These are phyloP conservation scores for Ivindomyrus marchei DNA, from an alignment of 2,113 vertebrate genomes.

Conservation along the genomic window DNA sequence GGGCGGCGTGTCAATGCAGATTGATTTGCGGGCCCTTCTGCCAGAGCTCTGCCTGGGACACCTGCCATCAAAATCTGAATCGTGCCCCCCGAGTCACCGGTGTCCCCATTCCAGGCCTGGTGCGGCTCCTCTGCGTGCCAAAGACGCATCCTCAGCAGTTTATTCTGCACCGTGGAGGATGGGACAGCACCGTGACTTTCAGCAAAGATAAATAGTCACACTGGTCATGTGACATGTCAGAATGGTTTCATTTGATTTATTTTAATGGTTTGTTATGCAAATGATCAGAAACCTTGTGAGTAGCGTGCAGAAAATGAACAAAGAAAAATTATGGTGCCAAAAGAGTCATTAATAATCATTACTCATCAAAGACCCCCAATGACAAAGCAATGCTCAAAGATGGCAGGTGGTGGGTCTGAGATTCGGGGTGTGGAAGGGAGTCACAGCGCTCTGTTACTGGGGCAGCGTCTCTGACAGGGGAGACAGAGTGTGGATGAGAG, in stretches of 20 bases:
- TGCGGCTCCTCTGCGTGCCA: not conserved
- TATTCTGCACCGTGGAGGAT: not conserved
- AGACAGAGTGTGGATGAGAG: not conserved
- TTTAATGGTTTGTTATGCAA: constrained; percentile 14
- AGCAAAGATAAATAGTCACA: not conserved
- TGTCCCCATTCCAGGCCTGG: constrained; percentile 18
- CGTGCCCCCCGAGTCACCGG: constrained; percentile 19
- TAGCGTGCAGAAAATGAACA: not conserved
- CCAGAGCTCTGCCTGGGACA: constrained; percentile 57
- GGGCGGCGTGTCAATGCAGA: constrained; percentile 58
- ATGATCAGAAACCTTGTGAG: not conserved
- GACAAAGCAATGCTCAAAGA: not conserved
- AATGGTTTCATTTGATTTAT: constrained; percentile 3
- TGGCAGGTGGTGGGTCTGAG: not conserved
- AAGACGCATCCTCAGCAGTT: not conserved
- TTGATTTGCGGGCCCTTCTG: constrained; percentile 57
- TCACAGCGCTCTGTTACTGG: not conserved
- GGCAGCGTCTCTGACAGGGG: not conserved
- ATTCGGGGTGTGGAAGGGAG: not conserved
- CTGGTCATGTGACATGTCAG: not conserved
- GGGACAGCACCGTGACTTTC: not conserved
- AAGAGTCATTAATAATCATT: constrained; percentile 8
- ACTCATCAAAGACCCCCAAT: not conserved
- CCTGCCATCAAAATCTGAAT: constrained; percentile 61
- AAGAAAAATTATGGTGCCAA: not conserved